Base-by-base conservation (phyloP, 2,113 vertebrate genomes). In the Takifugu bimaculatus region DNA sequence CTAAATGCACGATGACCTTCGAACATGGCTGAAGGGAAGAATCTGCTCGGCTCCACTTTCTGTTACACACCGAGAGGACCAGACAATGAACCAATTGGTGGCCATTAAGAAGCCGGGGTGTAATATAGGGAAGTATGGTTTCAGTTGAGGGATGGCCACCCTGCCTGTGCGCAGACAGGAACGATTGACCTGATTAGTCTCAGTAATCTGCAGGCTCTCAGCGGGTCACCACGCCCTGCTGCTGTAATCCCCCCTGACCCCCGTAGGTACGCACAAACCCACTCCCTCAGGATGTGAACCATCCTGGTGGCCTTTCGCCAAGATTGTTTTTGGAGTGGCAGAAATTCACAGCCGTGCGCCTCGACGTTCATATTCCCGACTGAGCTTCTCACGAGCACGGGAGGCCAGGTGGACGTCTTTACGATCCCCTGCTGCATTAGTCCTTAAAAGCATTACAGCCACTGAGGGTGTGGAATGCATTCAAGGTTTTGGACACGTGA, bases 171-270 rank as follows among this genome's bases (percentile, higher is more conserved):
- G 72, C 65, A 82, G 78, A 74, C 75, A 12, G 57, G 64, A 12
- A 53, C 5, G 50, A 82, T 75, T 88, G 86, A 91, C 86, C 89
- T 65, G 85, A 78, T 90, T 90, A 90, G 65, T 54, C 55, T 54
- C 54, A 62, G 60, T 90, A 91, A 91, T 90, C 90, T 81, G 1
- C 26, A 60, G 54, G 58, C 44, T 76, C 59, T 63, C 54, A 58
- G 74, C 64, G 76, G 85, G 71, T 87, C 54, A 44, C 63, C 82
- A 72, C 51, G 74, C 79, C 79, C 68, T 47, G 59, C 12, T 27
- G 39, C 67, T 0, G 1, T 90, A 88, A 89, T 90, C 87, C 78
- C 62, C 20, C 4, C 44, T 77, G 65, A 84, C 78, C 82, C 62
- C 79, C 66, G 28, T 74, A 81, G 77, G 84, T 85, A 71, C 66